Evolutionary conservation across 2,888 invertebrate genomes (phyloP).

Genomic region (Apantesis nais): DNA sequence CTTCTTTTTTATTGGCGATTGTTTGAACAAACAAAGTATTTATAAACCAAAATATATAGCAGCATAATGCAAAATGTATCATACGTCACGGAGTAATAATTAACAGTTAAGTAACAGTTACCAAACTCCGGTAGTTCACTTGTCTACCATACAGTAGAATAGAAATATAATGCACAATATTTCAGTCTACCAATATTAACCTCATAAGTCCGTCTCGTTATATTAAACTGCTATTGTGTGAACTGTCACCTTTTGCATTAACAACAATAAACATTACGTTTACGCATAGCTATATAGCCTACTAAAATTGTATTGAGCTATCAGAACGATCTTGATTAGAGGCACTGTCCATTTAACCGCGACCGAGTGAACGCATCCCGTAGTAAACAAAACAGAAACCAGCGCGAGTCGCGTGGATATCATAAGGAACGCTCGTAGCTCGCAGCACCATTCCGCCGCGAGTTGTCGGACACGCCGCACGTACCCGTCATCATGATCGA

Average conservation of each 20-base stretch:
- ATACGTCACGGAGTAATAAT: constrained; percentile 1
- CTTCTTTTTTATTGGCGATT: no score
- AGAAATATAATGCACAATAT: constrained; percentile 12
- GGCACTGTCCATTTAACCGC: constrained; percentile 39
- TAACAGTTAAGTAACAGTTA: neutral
- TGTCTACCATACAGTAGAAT: neutral
- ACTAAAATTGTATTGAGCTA: constrained; percentile 40
- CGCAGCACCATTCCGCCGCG: constrained; percentile 66
- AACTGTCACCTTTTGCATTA: constrained; percentile 29
- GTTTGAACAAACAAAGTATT: no score
- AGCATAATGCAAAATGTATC: neutral
- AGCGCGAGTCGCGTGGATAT: constrained; percentile 56
- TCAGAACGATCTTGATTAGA: constrained; percentile 43
- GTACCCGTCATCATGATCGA: constrained; percentile 73
- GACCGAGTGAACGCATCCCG: constrained; percentile 50
- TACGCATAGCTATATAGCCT: constrained; percentile 38
- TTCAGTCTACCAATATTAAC: constrained; percentile 27
- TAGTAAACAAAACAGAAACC: constrained; percentile 74
- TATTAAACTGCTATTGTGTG: constrained; percentile 32
- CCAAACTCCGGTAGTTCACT: constrained; percentile 4
- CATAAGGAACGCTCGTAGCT: constrained; percentile 56
- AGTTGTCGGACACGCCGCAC: constrained; percentile 63
- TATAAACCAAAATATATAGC: neutral
- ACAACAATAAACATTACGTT: constrained; percentile 36
- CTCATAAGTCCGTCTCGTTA: constrained; percentile 19